A percentile compares a stretch with the other conserved stretches of the same genome.
These are phyloP conservation scores for Drosophila kuntzei DNA, from an alignment of 2,888 invertebrate genomes.

Conservation along the genomic window DNA sequence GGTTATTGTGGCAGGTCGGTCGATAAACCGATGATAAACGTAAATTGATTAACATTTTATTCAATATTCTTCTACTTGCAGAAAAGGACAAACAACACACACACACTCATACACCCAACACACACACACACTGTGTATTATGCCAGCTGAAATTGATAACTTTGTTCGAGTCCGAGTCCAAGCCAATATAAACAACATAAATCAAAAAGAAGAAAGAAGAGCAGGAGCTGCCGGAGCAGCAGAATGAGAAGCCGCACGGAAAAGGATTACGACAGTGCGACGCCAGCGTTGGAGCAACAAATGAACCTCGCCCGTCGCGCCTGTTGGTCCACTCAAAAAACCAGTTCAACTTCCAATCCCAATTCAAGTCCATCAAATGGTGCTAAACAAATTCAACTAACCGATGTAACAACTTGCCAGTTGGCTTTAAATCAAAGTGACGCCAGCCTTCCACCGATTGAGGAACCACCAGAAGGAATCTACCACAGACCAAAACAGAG, in stretches of 20 bases:
- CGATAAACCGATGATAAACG: conserved; percentile 33
- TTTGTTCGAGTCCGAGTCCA: conserved; percentile 39
- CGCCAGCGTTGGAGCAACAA: conserved; percentile 88
- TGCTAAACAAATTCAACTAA: conserved; percentile 64
- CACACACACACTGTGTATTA: conserved; percentile 46
- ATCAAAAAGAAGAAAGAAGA: conserved; percentile 28
- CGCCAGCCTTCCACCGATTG: conserved; percentile 53
- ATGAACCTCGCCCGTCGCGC: conserved; percentile 90
- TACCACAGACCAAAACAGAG: conserved; percentile 18
- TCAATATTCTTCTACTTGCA: conserved; percentile 56
- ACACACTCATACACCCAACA: background rate
- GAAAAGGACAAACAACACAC: conserved; percentile 35
- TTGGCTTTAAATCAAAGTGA: conserved; percentile 48
- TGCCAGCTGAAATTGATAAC: conserved; percentile 58
- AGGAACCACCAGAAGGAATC: conserved; percentile 19
- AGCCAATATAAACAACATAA: conserved; percentile 49
- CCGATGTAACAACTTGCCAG: conserved; percentile 31
- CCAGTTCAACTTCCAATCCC: conserved; percentile 1
- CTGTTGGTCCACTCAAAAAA: conserved; percentile 86
- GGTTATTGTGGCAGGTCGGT: conserved; percentile 84
- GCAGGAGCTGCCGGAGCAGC: conserved; percentile 15
- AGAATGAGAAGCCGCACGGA: conserved; percentile 65
- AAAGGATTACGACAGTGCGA: conserved; percentile 79
- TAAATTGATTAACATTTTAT: conserved; percentile 27
- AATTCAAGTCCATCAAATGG: conserved; percentile 56